Evolutionary conservation across 2,888 invertebrate genomes (phyloP).

Genomic region (Macaria notata): DNA sequence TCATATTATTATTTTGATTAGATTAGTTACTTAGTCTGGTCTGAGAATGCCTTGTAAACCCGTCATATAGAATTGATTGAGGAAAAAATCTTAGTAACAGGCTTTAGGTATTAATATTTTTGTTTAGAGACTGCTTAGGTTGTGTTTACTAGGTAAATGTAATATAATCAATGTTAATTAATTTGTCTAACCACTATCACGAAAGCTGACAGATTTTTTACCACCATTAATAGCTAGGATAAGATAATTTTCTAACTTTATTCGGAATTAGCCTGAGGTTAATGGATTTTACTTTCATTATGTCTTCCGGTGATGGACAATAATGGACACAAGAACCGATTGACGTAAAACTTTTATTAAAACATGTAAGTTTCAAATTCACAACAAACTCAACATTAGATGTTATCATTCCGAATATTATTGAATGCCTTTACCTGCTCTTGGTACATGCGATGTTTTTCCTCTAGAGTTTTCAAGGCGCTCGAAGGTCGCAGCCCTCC

Average conservation of each 20-base stretch:
- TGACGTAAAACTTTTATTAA: conserved; percentile 22
- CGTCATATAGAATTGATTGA: too few relatives aligned
- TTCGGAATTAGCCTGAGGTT: conserved; percentile 2
- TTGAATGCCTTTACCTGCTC: conserved; percentile 64
- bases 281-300: conserved; percentile 21
- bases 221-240: too few relatives aligned
- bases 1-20: too few relatives aligned
- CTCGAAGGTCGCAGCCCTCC: conserved; percentile 59
- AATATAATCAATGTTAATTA: too few relatives aligned
- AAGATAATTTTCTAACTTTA: neutral
- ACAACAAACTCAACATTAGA: conserved; percentile 23
- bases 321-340: neutral
- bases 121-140: too few relatives aligned
- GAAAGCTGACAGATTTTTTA: too few relatives aligned
- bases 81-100: too few relatives aligned
- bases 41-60: too few relatives aligned
- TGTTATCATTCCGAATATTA: conserved; percentile 43
- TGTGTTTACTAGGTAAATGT: too few relatives aligned
- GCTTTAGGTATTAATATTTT: too few relatives aligned
- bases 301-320: conserved; percentile 17
- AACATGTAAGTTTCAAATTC: conserved; percentile 16
- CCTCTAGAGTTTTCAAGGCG: conserved; percentile 61
- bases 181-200: too few relatives aligned
- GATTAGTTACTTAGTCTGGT: too few relatives aligned
- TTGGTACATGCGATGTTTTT: conserved; percentile 71